Base-by-base conservation (phyloP, 2,888 invertebrate genomes). In the Caenorhabditis angaria region DNA sequence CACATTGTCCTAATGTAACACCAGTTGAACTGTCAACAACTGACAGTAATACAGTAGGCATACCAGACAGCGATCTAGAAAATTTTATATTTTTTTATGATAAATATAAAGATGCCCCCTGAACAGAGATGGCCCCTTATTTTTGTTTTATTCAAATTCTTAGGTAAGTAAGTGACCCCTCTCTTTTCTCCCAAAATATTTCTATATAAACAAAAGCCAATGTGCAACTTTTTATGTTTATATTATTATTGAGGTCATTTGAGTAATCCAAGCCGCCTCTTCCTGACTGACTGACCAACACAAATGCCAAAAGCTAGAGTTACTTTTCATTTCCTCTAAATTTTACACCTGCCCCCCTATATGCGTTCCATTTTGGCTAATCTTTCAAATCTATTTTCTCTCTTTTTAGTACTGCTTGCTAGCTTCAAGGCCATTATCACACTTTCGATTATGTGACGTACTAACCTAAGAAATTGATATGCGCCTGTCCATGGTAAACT, bases 401-500 rank as follows among this genome's bases (percentile, higher is more conserved):
- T 6, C 41, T 8, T 32, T 32, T 32, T 10, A 32, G 10, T 8
- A 41, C n/a, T n/a, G 41, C 41, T 3, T 41, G 41, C 18, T 41
- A 12, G 41, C 41, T 14, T 41, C 41, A 41, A 41, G 41, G 41
- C 10, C 41, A 41, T 41, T 41, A 41, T 41, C 41, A 41, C 41
- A 41, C 41, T 41, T 41, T 41, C 41, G 18, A 12, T 41, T 41
- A 41, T 41, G 41, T 54, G 54, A 27, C 54, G 54, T 54, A 32
- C 59, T 28, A 28, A 83, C 83, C 81, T 77, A 50, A 83, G 68
- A 74, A 79, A 83, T 54, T 81, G 74, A 65, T 77, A 83, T 28
- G 80, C 81, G n/a, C 83, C 83, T 50, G 76, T 73, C 83, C 83
- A 83, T 29, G 83, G 83, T 54, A 83, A 63, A 65, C 64, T 72